Conservation (phyloP, 2,113 vertebrate genomes). For the Malurus alboscapulatus region DNA sequence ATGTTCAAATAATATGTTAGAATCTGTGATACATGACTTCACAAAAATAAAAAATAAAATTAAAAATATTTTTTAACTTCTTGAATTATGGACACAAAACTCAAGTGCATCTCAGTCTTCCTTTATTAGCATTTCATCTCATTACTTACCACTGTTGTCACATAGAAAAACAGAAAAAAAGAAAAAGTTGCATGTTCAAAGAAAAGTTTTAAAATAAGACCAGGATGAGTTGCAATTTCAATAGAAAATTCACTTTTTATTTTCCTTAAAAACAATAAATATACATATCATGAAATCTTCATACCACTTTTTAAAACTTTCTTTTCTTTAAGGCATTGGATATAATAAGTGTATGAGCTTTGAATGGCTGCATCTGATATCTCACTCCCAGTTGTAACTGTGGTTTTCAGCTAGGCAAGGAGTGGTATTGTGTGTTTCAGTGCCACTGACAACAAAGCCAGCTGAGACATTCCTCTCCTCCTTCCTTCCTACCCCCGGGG, state of each 20-base stretch:
- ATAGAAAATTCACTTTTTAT: neutral
- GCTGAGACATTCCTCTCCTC: neutral
- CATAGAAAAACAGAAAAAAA: neutral
- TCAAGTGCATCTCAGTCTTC: neutral
- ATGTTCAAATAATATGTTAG: neutral
- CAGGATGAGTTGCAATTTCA: neutral
- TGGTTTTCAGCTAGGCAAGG: neutral
- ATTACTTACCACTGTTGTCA: neutral
- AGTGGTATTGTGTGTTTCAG: neutral
- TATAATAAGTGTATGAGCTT: neutral
- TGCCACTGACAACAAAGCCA: neutral
- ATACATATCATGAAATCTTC: neutral
- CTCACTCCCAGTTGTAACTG: neutral
- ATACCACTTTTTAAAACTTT: neutral
- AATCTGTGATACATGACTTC: neutral
- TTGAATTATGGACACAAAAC: neutral
- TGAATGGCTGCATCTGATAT: neutral
- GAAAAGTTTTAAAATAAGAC: neutral
- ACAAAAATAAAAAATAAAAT: neutral
- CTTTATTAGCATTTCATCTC: neutral
- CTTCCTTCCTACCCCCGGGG: accelerated
- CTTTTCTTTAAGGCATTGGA: neutral
- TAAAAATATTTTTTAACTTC: neutral
- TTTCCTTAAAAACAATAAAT: neutral
- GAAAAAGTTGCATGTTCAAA: neutral